Evolutionary conservation across 2,113 vertebrate genomes (phyloP).

Genomic region (Caretta caretta): DNA sequence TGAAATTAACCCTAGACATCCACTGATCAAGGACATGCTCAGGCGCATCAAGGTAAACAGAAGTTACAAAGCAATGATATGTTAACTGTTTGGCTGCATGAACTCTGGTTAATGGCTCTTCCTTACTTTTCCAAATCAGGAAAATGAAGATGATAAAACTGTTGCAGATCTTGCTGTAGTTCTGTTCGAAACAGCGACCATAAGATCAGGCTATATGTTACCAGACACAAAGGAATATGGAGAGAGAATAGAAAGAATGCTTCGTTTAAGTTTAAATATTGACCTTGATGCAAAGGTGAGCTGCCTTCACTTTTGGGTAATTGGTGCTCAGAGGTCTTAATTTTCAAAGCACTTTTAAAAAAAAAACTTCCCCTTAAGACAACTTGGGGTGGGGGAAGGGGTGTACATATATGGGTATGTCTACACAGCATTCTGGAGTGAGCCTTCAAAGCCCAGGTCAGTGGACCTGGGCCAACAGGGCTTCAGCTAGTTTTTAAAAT

Average conservation of each 20-base stretch:
- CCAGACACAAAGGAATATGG: slow-evolving; percentile 95
- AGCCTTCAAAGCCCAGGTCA: background rate
- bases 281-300: slow-evolving; percentile 90
- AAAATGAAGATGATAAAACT: slow-evolving; percentile 91
- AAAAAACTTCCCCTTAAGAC: background rate
- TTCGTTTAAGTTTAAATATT: slow-evolving; percentile 94
- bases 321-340: background rate
- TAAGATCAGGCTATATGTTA: slow-evolving; percentile 95
- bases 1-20: slow-evolving; percentile 97
- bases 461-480: no score
- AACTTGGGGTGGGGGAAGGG: background rate
- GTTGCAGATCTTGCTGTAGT: slow-evolving; percentile 95
- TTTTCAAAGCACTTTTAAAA: background rate
- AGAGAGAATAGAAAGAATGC: slow-evolving; percentile 98
- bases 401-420: background rate
- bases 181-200: slow-evolving; percentile 94
- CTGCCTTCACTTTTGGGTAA: background rate
- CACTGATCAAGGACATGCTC: slow-evolving; percentile 95
- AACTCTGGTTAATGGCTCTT: background rate
- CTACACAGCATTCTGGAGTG: background rate
- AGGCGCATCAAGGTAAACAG: slow-evolving; percentile 88
- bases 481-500: no score
- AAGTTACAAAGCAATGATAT: background rate
- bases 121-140: slow-evolving; percentile 71
- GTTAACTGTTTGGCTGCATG: background rate